A percentile compares a stretch with the other conserved stretches of the same genome.
Conservation (phyloP, 2,113 vertebrate species). For the Etheostoma cragini region DNA sequence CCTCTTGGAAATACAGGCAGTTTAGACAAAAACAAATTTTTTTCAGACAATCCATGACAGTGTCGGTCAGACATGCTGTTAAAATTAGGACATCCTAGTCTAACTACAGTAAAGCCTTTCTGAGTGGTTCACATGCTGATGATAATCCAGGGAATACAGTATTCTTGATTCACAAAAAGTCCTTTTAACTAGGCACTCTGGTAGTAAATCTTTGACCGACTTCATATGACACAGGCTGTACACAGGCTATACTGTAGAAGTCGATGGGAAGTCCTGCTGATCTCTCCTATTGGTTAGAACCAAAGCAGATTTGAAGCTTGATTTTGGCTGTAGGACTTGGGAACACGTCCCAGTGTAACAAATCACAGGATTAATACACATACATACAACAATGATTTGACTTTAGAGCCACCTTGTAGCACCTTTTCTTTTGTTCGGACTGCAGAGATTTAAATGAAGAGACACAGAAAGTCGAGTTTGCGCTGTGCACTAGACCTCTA, state of each 20-base stretch:
- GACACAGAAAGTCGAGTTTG: constrained; percentile 28
- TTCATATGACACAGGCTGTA: neutral
- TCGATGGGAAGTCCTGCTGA: neutral
- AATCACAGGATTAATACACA: neutral
- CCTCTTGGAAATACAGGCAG: constrained; percentile 4
- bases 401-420: neutral
- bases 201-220: neutral
- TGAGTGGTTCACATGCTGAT: neutral
- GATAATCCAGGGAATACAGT: neutral
- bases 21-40: constrained; percentile 8
- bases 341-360: neutral
- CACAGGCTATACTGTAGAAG: constrained; percentile 1
- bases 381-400: constrained; percentile 25
- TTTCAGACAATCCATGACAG: constrained; percentile 22
- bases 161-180: neutral
- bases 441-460: constrained; percentile 45
- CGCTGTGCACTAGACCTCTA: constrained; percentile 45
- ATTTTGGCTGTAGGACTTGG: neutral
- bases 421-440: neutral
- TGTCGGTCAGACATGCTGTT: constrained; percentile 6
- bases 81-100: constrained; percentile 10
- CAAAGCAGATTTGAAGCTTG: constrained; percentile 1
- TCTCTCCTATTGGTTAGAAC: neutral
- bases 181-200: neutral
- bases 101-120: neutral